Conservation (phyloP, 2,113 vertebrate species). For the Ochotona princeps region DNA sequence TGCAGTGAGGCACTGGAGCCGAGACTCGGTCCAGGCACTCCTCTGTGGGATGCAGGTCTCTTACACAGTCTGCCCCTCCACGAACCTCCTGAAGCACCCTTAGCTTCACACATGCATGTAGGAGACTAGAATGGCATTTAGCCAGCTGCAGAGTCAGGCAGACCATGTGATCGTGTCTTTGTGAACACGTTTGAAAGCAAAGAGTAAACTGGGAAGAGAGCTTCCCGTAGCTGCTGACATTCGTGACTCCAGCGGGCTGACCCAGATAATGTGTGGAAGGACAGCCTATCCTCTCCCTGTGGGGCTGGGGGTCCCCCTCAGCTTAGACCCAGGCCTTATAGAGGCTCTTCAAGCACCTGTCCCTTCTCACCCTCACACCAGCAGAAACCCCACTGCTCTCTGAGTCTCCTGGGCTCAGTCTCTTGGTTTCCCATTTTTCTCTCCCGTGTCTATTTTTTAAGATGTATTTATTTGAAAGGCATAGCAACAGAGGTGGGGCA, state of each 20-base stretch:
- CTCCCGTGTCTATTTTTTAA: not conserved
- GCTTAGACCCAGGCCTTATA: no score
- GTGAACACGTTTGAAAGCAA: not conserved
- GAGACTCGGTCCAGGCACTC: no score
- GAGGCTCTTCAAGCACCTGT: no score
- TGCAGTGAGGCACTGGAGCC: no score
- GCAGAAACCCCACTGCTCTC: not conserved
- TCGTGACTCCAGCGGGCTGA: not conserved
- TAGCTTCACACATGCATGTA: not conserved
- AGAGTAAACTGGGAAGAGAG: not conserved
- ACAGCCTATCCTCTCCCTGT: not conserved
- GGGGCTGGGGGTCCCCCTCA: not conserved
- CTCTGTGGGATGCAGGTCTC: no score
- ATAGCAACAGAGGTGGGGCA: no score
- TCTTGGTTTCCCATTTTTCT: not conserved
- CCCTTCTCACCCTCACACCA: not conserved
- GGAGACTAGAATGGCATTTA: not conserved
- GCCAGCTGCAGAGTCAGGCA: not conserved
- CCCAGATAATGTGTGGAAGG: not conserved
- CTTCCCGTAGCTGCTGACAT: not conserved
- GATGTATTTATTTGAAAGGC: no score
- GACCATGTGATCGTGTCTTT: not conserved
- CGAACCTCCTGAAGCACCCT: no score
- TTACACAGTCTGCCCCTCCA: no score
- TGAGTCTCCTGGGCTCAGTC: not conserved